Base-by-base conservation (phyloP, 92 coral and sea anemone species). In the Micromussa lordhowensis region DNA sequence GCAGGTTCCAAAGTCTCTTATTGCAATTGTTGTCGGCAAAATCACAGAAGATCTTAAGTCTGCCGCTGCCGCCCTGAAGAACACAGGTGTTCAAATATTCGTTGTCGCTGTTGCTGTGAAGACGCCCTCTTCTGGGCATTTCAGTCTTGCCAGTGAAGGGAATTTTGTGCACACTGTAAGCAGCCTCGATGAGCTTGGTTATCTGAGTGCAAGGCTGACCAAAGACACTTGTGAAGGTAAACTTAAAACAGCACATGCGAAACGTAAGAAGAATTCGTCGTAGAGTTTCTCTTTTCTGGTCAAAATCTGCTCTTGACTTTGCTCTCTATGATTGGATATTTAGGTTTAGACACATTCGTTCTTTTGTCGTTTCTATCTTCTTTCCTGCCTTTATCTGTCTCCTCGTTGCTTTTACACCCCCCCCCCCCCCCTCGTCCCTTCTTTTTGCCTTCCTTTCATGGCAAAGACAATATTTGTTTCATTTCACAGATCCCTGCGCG, bases 181-280 rank as follows among this genome's bases (percentile, higher is more conserved):
- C n/a, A 88, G 83, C 35, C 92, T 94, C 58, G 91, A 84, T 26
- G 94, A 91, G 34, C 94, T 97, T 19, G 85, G 68, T 4, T 78
- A 82, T n/a, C 79, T 96, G 81, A 82, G 87, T 69, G 91, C 91
- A 35, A 87, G 78, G 75, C 72, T 97, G 54, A 94, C 96, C 4
- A 92, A 82, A 75, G 88, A 91, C 66, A 95, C 96, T 0, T 97
- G 99, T 82, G 84, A 92, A 93, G 98, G 99, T 97, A 28, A 36
- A 85, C 32, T 82, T 57, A 63, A 66, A 61, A 3, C 51, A 44
- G 0, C 51, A 44, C 10, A 44, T 44, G 9, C 12, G 12, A 44
- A 44, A 44, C 51, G 19, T 4, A 13, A n/a, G 14, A 22, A 59
- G 66, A 59, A 5, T 61, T n/a, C 11, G 13, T 22, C 29, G 68